Base-by-base conservation (phyloP, 2,797 vertebrate genomes). In the Myotis findleyi region DNA sequence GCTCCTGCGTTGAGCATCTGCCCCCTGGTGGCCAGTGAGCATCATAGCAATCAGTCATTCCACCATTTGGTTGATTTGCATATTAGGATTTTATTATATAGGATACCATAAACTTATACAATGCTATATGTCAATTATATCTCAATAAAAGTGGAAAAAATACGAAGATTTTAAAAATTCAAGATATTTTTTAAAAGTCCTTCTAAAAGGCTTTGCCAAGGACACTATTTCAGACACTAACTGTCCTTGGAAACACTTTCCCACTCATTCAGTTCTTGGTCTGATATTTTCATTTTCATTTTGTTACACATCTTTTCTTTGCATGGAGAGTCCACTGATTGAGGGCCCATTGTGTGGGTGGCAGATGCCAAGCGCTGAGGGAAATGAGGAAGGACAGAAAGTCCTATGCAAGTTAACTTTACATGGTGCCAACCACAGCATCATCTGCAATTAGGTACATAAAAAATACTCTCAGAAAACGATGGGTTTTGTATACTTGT, bases 331-430 rank as follows among this genome's bases (percentile, higher is more conserved):
- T 36, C 59, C 76, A 88, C 16, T 62, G 55, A 82, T 0, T 57
- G 44, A 91, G 38, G n/a, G 57, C 59, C 44, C 49, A 49, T 0
- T 80, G n/a, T 89, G 21, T 62, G 47, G 49, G 77, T 16, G 55
- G 72, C 85, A 92, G 79, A 49, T 33, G 93, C 12, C 64, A 94
- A 83, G 41, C 47, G 47, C 89, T 38, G 38, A 77, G 53, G 59
- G 59, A 73, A 62, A 77, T 47, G 33, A 85, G 71, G 55, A 80
- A 92, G 59, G 85, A 80, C 47, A 77, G 44, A 92, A 95, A 92
- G 89, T 30, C 14, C 93, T 36, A 5, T 25, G 21, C n/a, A 64
- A 88, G 89, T 80, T 64, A 20, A 51, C 44, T 89, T 53, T 75
- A 59, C 82, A 20, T 13, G 10, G 38, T 79, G 23, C 47, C 51